Base-by-base conservation (phyloP, 2,113 vertebrate species). In the Cyprinodon tularosa region DNA sequence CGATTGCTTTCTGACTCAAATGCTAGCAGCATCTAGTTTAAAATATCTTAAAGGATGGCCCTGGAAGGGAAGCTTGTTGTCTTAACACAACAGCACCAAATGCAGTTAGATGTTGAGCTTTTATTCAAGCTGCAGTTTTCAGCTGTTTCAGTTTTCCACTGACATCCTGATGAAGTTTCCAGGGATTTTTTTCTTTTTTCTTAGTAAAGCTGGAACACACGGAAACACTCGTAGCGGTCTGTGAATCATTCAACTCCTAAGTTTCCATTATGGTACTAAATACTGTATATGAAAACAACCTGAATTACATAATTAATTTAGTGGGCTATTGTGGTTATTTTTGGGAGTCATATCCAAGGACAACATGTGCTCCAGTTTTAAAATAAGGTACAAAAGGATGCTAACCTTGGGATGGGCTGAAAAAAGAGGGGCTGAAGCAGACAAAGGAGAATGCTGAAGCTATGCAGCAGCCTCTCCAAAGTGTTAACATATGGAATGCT, bases 401-500 rank as follows among this genome's bases (percentile, higher is more conserved):
- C 65, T 72, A 75, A 78, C 84, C 84, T 88, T 78, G 65, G 89
- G 75, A 89, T 87, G 79, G 72, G 60, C 57, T 40, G 29, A 71
- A 68, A 13, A 38, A 63, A 10, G 37, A 77, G 62, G 61, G 42
- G 71, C 10, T 2, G 6, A 72, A 60, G 66, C 62, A 50, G 45
- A 13, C 47, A 44, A 47, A 62, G 61, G 40, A 70, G 47, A 70
- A 68, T 66, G 66, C 50, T 67, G 62, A 72, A 77, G 64, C 70
- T 64, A 75, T 37, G 68, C 48, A 72, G 57, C 20, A 60, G 61
- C 40, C 48, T 36, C 20, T 82, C 6, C 68, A 76, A 64, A 79
- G 39, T 50, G 68, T 76, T 74, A 66, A 14, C 68, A 53, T 71
- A 44, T 64, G 83, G 57, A 71, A 62, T 47, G 71, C 60, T 71